Evolutionary conservation across 2,888 invertebrate species (phyloP).

Genomic region (Diarsia mendica): DNA sequence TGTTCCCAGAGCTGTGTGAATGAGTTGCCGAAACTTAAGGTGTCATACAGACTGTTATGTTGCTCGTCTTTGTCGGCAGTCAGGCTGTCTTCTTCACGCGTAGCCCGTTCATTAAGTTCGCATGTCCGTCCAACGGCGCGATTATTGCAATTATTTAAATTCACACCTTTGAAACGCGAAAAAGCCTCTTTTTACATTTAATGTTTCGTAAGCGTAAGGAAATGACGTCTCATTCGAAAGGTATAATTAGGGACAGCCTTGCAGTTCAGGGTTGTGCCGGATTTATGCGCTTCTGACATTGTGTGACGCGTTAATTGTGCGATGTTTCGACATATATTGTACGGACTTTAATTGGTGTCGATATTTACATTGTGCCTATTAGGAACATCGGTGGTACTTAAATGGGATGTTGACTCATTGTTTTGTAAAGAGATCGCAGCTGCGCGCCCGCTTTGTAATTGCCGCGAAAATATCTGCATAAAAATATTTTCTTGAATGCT

Average conservation of each 20-base stretch:
- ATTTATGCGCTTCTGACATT: conserved; percentile 82
- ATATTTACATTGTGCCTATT: conserved; percentile 68
- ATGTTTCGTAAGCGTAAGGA: conserved; percentile 89
- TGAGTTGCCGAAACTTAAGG: conserved; percentile 55
- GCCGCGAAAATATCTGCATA: conserved; percentile 47
- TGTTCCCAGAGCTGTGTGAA: conserved; percentile 65
- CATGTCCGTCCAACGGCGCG: conserved; percentile 84
- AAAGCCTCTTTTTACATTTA: conserved; percentile 88
- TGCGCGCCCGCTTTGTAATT: conserved; percentile 57
- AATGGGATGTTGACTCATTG: conserved; percentile 66
- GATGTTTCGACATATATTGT: conserved; percentile 82
- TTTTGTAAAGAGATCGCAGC: conserved; percentile 62
- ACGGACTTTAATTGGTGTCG: conserved; percentile 65
- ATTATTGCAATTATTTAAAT: conserved; percentile 91
- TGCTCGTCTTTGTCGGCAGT: conserved; percentile 73
- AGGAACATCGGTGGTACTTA: conserved; percentile 62
- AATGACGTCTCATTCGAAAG: conserved; percentile 90
- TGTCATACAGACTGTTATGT: conserved; percentile 65
- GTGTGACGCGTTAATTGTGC: conserved; percentile 83
- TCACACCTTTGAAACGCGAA: conserved; percentile 89
- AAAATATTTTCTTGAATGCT: conserved; percentile 53
- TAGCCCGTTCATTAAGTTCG: conserved; percentile 85
- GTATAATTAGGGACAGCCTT: conserved; percentile 89
- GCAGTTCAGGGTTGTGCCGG: conserved; percentile 81
- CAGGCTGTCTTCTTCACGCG: conserved; percentile 81